Evolutionary conservation across 2,797 vertebrate species (phyloP).

Genomic region (Microchirus variegatus): DNA sequence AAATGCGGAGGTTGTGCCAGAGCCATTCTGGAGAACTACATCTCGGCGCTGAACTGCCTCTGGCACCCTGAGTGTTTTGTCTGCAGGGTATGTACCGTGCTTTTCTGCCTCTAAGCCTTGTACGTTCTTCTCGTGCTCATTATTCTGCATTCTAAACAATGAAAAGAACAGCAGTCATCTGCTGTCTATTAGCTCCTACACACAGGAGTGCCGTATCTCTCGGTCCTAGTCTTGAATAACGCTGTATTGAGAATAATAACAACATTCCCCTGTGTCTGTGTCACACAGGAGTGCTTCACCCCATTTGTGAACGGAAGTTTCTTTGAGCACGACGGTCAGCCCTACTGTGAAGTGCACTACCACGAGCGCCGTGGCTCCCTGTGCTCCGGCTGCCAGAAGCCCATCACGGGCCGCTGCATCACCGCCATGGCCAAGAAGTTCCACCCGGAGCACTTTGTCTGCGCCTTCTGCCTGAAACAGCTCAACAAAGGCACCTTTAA

Average conservation of each 20-base stretch:
- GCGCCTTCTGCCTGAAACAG: conserved; percentile 98
- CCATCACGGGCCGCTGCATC: conserved; percentile 98
- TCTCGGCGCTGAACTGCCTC: conserved; percentile 95
- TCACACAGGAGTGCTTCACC: conserved; percentile 94
- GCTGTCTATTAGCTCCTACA: too few species aligned
- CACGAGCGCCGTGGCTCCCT: conserved; percentile 95
- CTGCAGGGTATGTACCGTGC: conserved; percentile 88
- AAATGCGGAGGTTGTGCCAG: conserved; percentile 96
- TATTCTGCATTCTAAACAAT: too few species aligned
- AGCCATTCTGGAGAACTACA: conserved; percentile 98
- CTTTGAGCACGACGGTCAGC: conserved; percentile 97
- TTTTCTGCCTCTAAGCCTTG: neutral
- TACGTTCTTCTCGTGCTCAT: too few species aligned
- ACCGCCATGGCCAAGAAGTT: conserved; percentile 99
- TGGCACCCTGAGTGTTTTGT: conserved; percentile 99
- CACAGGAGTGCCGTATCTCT: too few species aligned
- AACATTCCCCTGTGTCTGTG: neutral
- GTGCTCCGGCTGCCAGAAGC: conserved; percentile 98
- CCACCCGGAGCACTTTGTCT: conserved; percentile 98
- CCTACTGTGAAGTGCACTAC: conserved; percentile 98
- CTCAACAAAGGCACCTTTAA: conserved; percentile 99
- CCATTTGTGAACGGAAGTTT: conserved; percentile 97
- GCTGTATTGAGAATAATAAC: conserved; percentile 2
- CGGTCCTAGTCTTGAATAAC: neutral
- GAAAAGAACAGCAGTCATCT: too few species aligned